phyloP scores from a whole-genome alignment of 2,113 vertebrate genomes.

The Blennius ocellaris region DNA sequence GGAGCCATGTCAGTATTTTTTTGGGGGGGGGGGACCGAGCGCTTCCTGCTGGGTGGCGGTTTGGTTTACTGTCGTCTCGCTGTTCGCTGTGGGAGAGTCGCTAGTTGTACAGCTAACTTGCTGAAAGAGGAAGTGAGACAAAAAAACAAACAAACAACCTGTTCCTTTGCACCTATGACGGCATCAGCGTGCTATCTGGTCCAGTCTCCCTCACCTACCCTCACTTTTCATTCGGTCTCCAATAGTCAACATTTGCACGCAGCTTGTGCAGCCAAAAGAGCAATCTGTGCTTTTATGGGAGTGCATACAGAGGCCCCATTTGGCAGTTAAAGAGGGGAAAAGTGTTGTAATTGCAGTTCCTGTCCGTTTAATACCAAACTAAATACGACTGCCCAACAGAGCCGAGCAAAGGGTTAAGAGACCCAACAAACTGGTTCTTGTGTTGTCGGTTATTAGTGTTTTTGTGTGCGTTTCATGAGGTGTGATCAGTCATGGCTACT shows the following conservation, averaged over 20 bases:
- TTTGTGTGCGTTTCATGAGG: neutral
- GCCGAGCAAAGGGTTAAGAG: neutral
- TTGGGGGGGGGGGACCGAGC: slow-evolving; percentile 17
- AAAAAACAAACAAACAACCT: slow-evolving; percentile 28
- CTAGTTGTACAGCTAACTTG: neutral
- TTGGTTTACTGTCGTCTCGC: neutral
- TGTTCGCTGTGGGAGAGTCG: neutral
- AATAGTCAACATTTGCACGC: slow-evolving; percentile 4
- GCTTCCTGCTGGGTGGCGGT: slow-evolving; percentile 28
- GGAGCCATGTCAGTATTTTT: neutral
- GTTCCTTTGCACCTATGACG: neutral
- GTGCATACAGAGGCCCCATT: slow-evolving; percentile 48
- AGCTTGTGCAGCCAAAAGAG: slow-evolving; percentile 38
- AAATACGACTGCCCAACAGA: slow-evolving; percentile 7
- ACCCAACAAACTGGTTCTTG: slow-evolving; percentile 8
- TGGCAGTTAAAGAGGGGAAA: neutral
- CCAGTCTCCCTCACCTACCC: neutral
- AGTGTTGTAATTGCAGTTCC: slow-evolving; percentile 42
- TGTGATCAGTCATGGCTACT: neutral
- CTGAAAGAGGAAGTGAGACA: slow-evolving; percentile 24
- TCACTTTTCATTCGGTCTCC: neutral
- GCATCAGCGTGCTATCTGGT: neutral
- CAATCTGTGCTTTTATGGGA: slow-evolving; percentile 59
- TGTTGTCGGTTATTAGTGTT: neutral
- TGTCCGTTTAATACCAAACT: slow-evolving; percentile 30